Evolutionary conservation across 2,888 invertebrate species (phyloP), one percentile per base, ranked within the genome.

Genomic region (Aquatica leii): DNA sequence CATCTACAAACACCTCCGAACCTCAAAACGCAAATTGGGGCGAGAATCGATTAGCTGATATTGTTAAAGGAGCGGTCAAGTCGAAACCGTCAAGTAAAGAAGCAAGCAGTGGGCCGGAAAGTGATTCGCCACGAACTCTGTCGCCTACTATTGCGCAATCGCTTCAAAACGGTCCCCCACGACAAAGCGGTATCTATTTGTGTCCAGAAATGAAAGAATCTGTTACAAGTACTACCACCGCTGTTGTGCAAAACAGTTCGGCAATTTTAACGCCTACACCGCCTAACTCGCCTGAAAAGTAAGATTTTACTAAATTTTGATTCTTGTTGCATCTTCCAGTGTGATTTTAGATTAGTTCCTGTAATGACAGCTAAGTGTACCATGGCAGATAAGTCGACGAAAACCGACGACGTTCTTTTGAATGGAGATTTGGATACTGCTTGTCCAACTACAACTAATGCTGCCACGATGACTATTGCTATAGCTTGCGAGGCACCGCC

Each of bases 61-160:
- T 93, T 43, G 92, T 93, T 50, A 91, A 91, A 62, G 91, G 91
- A 60, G 89, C 88, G 40, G 88, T 87, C 53, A 88, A 86, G 78
- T 82, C 84, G 68, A 86, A 85, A 78, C 78, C 78, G 73, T 79
- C 80, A 67, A 82, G 81, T 71, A 71, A 66, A 62, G 71, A 69
- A 62, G 76, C 74, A 57, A 74, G 70, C 69, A 79, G 76, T 67
- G 77, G 75, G 59, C 76, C 75, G 12, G 78, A 75, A 41, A 75
- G 73, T 67, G 75, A 77, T 66, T 77, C 76, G 24, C 77, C 79
- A 8, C 75, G 78, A 35, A 75, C 78, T n/a, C 68, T 69, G 12
- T 80, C 81, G n/a, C 80, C 81, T 4, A 75, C 76, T 49, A 35
- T 41, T 15, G 50, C 54, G 21, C 59, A 68, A 46, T 59, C 62